phyloP scores from a whole-genome alignment of 64 coral and sea anemone species.

The Dendronephthya gigantea region DNA sequence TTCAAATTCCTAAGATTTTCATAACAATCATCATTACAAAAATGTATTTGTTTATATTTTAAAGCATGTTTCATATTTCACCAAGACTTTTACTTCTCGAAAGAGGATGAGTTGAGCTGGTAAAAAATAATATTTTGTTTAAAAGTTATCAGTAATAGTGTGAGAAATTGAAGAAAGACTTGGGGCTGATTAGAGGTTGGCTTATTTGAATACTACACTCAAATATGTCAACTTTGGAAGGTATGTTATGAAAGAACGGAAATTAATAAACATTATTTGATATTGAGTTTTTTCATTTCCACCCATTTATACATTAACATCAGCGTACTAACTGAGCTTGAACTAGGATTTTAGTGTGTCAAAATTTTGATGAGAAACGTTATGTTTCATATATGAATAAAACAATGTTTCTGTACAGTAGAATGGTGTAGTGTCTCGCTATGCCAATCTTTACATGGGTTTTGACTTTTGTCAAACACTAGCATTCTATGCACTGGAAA shows the following conservation, averaged over 20 bases:
- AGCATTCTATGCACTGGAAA: too few species aligned
- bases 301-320: background rate
- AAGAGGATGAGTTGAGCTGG: background rate
- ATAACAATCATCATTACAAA: background rate
- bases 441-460: too few species aligned
- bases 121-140: background rate
- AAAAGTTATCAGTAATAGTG: background rate
- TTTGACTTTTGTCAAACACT: too few species aligned
- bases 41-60: background rate
- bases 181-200: background rate
- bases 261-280: background rate
- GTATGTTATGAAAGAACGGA: background rate
- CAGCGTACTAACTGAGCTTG: too few species aligned
- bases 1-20: background rate
- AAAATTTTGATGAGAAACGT: too few species aligned
- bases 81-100: background rate
- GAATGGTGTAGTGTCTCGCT: too few species aligned
- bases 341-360: too few species aligned
- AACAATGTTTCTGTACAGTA: too few species aligned
- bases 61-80: background rate
- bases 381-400: too few species aligned
- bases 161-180: background rate
- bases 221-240: background rate
- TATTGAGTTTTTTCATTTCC: background rate
- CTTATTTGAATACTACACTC: background rate